phyloP scores from a whole-genome alignment of 2,888 invertebrate genomes.

The Brenthis hecate region DNA sequence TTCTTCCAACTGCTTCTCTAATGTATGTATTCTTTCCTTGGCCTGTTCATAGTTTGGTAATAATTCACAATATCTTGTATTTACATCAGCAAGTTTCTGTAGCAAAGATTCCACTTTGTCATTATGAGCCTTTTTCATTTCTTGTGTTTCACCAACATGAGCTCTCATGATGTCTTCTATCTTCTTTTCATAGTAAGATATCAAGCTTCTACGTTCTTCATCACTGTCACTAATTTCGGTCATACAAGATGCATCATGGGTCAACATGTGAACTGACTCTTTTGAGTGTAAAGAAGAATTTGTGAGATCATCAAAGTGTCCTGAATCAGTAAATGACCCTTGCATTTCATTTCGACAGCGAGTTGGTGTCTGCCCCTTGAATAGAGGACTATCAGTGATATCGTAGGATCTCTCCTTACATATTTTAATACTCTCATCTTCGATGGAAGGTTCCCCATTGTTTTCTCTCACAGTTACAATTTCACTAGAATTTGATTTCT shows the following conservation, averaged over 20 bases:
- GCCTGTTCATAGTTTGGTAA: conserved; percentile 89
- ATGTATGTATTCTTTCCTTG: conserved; percentile 85
- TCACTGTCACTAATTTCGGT: conserved; percentile 82
- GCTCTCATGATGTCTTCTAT: conserved; percentile 88
- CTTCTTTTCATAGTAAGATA: conserved; percentile 87
- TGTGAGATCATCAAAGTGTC: conserved; percentile 92
- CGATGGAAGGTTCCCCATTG: conserved; percentile 68
- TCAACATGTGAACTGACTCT: conserved; percentile 84
- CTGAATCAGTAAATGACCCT: conserved; percentile 91
- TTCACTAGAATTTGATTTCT: conserved; percentile 89
- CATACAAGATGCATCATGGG: conserved; percentile 80
- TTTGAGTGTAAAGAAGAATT: conserved; percentile 90
- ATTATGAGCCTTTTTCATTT: conserved; percentile 89
- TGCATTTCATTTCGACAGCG: conserved; percentile 84
- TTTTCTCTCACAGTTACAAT: conserved; percentile 89
- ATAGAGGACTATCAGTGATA: conserved; percentile 76
- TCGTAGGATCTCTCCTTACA: conserved; percentile 74
- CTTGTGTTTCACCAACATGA: conserved; percentile 85
- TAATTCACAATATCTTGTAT: conserved; percentile 89
- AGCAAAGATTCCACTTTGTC: conserved; percentile 89
- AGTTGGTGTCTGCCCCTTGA: conserved; percentile 72
- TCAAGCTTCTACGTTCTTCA: conserved; percentile 85
- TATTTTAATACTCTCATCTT: conserved; percentile 60
- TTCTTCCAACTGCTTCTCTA: conserved; percentile 88
- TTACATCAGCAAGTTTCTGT: conserved; percentile 88